Evolutionary conservation across 2,113 vertebrate genomes (phyloP).

Genomic region (Spermophilus dauricus): DNA sequence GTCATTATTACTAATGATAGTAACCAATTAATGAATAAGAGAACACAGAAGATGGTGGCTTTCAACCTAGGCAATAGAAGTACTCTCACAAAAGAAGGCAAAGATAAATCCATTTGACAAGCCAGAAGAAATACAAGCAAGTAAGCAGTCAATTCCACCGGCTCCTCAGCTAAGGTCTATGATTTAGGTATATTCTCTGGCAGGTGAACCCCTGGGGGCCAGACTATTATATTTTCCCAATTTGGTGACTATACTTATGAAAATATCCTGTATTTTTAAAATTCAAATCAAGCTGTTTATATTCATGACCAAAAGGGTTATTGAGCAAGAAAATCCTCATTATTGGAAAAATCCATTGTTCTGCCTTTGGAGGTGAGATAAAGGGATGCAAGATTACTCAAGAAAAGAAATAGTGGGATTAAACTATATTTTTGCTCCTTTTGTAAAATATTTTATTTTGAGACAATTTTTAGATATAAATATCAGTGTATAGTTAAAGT

Average conservation of each 20-base stretch:
- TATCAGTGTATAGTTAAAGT: not conserved
- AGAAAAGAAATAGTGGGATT: not conserved
- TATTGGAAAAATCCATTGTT: not conserved
- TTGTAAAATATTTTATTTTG: not conserved
- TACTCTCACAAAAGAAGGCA: not conserved
- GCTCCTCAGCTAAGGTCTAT: not conserved
- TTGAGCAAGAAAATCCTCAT: not conserved
- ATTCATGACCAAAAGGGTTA: not conserved
- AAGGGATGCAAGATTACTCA: not conserved
- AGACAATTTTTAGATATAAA: not conserved
- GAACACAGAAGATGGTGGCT: not conserved
- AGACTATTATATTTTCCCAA: not conserved
- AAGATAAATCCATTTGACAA: not conserved
- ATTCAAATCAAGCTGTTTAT: not conserved
- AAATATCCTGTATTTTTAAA: not conserved
- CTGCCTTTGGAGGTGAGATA: not conserved
- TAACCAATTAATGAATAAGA: not conserved
- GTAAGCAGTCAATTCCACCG: not conserved
- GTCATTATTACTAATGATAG: not conserved
- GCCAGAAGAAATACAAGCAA: not conserved
- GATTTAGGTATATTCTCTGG: not conserved
- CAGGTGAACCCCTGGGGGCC: not conserved
- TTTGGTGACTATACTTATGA: not conserved
- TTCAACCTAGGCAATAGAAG: not conserved
- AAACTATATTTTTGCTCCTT: not conserved